Evolutionary conservation across 1,140 invertebrate genomes (phyloP).

Genomic region (Bombus confusus): DNA sequence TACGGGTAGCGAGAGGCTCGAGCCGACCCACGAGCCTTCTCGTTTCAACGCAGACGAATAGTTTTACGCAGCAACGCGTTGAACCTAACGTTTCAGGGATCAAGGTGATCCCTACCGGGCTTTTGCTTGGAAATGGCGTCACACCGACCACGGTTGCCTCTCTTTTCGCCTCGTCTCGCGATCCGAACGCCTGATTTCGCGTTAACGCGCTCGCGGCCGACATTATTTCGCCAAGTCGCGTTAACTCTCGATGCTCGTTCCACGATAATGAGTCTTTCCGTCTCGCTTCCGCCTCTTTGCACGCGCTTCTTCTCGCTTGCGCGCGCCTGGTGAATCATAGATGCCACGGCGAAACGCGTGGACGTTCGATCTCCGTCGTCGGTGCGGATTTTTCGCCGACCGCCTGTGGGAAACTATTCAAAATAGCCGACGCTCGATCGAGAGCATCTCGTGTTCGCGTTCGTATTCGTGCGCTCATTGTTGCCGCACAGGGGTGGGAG

Average conservation of each 20-base stretch:
- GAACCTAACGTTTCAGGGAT: constrained; percentile 53
- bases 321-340: constrained; percentile 23
- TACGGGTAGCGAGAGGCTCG: constrained; percentile 65
- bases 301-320: background rate
- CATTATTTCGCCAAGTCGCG: constrained; percentile 43
- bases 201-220: constrained; percentile 21
- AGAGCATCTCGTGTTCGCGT: background rate
- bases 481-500: background rate
- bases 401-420: constrained; percentile 47
- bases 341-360: background rate
- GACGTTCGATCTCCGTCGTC: constrained; percentile 12
- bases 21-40: constrained; percentile 38
- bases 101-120: constrained; percentile 56
- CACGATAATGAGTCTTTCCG: constrained; percentile 29
- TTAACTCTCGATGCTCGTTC: constrained; percentile 25
- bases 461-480: background rate
- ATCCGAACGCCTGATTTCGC: constrained; percentile 48
- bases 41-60: constrained; percentile 35
- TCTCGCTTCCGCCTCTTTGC: background rate
- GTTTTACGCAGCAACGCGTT: constrained; percentile 33
- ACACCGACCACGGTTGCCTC: background rate
- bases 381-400: constrained; percentile 1
- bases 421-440: constrained; percentile 36
- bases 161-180: constrained; percentile 48
- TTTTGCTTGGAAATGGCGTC: constrained; percentile 41